phyloP scores from a whole-genome alignment of 2,888 invertebrate genomes.

The Leptothorax acervorum region DNA sequence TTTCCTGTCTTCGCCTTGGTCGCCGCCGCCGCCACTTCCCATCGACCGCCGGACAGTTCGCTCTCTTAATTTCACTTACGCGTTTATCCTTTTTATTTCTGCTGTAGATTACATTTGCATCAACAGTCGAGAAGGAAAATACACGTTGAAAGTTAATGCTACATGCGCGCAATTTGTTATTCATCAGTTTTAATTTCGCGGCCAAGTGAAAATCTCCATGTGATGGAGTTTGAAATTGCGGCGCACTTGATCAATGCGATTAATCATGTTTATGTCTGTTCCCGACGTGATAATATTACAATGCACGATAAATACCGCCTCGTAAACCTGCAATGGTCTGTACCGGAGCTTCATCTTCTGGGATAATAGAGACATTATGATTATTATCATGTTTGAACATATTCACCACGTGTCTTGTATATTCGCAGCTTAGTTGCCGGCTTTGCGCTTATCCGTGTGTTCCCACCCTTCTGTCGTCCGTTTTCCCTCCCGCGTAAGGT shows the following conservation, averaged over 20 bases:
- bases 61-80: background rate
- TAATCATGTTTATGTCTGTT: conserved; percentile 32
- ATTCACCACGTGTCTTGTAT: conserved; percentile 44
- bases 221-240: conserved; percentile 30
- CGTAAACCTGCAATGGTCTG: conserved; percentile 30
- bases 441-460: conserved; percentile 31
- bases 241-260: conserved; percentile 35
- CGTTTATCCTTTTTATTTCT: conserved; percentile 7
- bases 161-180: background rate
- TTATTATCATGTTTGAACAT: conserved; percentile 52
- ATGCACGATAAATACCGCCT: conserved; percentile 34
- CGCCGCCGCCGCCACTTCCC: conserved; percentile 2
- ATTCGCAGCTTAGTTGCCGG: conserved; percentile 43
- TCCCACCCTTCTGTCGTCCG: conserved; percentile 13
- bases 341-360: conserved; percentile 29
- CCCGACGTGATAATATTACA: conserved; percentile 41
- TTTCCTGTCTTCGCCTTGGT: conserved; percentile 44
- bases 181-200: background rate
- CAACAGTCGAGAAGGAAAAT: background rate
- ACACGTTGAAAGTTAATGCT: background rate
- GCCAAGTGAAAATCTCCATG: background rate
- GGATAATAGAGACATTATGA: conserved; percentile 49
- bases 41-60: background rate
- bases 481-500: conserved; percentile 16
- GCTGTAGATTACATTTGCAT: background rate